phyloP scores from a whole-genome alignment of 2,888 invertebrate genomes.

The Torymus aiolomorphi region DNA sequence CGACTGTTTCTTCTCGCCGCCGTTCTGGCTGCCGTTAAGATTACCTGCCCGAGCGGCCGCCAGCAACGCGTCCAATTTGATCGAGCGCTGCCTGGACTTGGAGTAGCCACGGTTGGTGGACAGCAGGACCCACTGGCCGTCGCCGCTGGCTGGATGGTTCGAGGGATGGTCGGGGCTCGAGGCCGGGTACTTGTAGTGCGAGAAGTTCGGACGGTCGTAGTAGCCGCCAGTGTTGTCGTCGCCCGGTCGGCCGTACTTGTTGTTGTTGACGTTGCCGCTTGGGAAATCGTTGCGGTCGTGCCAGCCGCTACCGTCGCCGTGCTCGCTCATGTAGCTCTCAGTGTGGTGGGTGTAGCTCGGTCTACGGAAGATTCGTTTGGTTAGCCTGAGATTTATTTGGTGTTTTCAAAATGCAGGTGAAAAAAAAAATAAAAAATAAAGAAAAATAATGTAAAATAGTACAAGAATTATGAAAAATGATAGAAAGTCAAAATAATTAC shows the following conservation, averaged over 20 bases:
- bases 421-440: too few relatives aligned
- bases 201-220: conserved; percentile 72
- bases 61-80: conserved; percentile 69
- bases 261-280: conserved; percentile 35
- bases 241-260: conserved; percentile 42
- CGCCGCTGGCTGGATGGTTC: conserved; percentile 81
- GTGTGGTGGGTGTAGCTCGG: conserved; percentile 56
- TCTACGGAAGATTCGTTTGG: conserved; percentile 7
- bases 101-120: conserved; percentile 87
- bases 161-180: conserved; percentile 74
- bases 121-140: conserved; percentile 87
- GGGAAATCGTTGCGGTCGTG: conserved; percentile 61
- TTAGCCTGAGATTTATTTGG: too few relatives aligned
- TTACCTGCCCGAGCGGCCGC: background rate
- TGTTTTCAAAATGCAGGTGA: too few relatives aligned
- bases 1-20: conserved; percentile 55
- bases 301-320: conserved; percentile 51
- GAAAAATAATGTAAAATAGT: too few relatives aligned
- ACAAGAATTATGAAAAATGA: too few relatives aligned
- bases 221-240: conserved; percentile 36
- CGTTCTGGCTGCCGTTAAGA: conserved; percentile 55
- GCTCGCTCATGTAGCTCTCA: conserved; percentile 51
- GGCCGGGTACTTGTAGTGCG: conserved; percentile 75
- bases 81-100: conserved; percentile 73
- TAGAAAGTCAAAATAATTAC: too few relatives aligned